These are phyloP conservation scores for Morpho deidamia DNA, from an alignment of 2,888 invertebrate genomes.

Conservation along the genomic window DNA sequence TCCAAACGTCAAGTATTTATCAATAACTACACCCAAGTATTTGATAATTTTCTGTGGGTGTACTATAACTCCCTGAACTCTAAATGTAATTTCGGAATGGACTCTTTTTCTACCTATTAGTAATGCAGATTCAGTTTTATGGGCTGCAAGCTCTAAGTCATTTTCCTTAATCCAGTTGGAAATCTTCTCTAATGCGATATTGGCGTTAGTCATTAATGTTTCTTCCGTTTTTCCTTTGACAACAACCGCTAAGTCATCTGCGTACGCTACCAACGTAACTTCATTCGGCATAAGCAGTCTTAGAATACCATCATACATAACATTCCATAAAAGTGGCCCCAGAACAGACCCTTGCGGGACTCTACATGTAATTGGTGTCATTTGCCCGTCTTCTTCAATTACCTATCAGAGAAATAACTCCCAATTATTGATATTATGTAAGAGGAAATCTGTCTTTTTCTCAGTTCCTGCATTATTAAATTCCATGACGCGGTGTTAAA, in stretches of 20 bases:
- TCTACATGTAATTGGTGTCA: no score
- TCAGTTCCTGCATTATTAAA: no score
- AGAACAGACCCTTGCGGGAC: no score
- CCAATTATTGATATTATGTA: no score
- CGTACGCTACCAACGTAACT: background rate
- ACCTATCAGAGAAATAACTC: no score
- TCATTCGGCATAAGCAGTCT: background rate
- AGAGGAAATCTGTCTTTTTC: no score
- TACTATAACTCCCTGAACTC: constrained; percentile 4
- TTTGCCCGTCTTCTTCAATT: no score
- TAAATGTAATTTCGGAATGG: background rate
- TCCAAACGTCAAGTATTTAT: no score
- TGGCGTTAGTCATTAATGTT: background rate
- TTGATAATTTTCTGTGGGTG: no score
- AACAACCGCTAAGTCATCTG: background rate
- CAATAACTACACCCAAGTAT: no score
- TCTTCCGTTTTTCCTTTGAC: background rate
- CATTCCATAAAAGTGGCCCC: no score
- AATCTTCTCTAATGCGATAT: background rate
- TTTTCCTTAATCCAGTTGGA: background rate
- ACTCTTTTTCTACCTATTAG: background rate
- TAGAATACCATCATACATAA: background rate
- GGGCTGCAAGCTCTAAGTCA: background rate
- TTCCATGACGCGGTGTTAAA: no score
- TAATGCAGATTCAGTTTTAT: background rate